These are phyloP conservation scores for Zoanthus solanderi DNA, from an alignment of 92 coral and sea anemone species.

Conservation along the genomic window DNA sequence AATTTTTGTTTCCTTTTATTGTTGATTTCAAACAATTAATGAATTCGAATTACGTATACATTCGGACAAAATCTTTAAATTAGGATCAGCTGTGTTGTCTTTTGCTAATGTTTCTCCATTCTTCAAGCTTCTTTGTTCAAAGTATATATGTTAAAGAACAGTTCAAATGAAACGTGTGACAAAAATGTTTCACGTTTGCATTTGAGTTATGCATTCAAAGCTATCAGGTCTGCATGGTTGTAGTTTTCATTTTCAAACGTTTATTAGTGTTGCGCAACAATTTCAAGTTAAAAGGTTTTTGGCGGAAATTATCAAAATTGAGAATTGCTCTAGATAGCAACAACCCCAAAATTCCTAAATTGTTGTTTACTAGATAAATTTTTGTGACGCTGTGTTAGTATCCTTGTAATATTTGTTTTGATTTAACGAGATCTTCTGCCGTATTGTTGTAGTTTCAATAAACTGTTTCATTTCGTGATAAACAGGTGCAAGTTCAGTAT, in stretches of 20 bases:
- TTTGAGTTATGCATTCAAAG: neutral
- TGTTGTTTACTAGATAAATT: constrained; percentile 8
- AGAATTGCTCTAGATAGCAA: neutral
- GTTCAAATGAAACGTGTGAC: neutral
- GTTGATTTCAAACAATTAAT: too few species aligned
- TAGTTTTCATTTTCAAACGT: neutral
- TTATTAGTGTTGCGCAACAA: neutral
- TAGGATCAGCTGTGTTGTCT: too few species aligned
- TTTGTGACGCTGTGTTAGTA: neutral
- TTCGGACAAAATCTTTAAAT: too few species aligned
- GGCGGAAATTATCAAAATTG: neutral
- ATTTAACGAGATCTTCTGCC: neutral
- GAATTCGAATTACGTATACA: too few species aligned
- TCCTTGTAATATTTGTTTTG: neutral
- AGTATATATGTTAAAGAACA: neutral
- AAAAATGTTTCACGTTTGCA: neutral
- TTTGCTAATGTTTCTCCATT: too few species aligned
- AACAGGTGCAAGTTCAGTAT: neutral
- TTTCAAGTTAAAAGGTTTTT: neutral
- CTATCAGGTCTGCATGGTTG: neutral
- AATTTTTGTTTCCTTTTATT: too few species aligned
- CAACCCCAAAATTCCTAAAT: neutral
- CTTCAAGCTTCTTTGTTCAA: too few species aligned
- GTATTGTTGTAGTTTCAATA: neutral
- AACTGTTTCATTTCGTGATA: too few species aligned